A percentile compares a stretch with the other conserved stretches of the same genome.
These are phyloP conservation scores for Drosophila busckii DNA, from an alignment of 1,140 invertebrate species.

Conservation along the genomic window DNA sequence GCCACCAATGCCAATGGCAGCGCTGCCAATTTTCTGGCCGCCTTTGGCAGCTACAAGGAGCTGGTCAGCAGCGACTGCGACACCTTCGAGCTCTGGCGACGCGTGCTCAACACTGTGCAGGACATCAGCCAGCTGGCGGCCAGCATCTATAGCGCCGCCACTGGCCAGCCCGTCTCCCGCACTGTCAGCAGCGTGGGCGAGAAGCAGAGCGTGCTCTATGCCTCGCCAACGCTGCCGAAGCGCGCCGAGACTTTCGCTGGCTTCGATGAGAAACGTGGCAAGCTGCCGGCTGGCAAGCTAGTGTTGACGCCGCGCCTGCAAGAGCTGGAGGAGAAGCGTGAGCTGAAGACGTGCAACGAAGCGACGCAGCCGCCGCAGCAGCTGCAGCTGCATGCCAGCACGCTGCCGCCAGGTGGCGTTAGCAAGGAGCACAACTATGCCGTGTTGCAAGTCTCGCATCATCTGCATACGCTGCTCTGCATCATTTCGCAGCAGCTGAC, in stretches of 20 bases:
- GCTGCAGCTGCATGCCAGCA: constrained; percentile 46
- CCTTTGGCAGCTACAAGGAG: constrained; percentile 81
- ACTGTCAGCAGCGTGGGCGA: constrained; percentile 95
- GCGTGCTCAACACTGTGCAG: constrained; percentile 85
- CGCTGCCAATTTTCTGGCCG: constrained; percentile 68
- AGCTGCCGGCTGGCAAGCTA: constrained; percentile 53
- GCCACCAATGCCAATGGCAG: constrained; percentile 33
- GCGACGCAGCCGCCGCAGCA: constrained; percentile 34
- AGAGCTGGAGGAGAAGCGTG: constrained; percentile 68
- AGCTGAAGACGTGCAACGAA: constrained; percentile 35
- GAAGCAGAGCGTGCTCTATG: constrained; percentile 89
- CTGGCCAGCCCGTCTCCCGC: constrained; percentile 85
- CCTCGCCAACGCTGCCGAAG: constrained; percentile 90
- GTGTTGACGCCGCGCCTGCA: constrained; percentile 61
- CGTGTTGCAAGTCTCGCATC: constrained; percentile 87
- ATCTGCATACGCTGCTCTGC: constrained; percentile 89
- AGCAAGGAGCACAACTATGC: constrained; percentile 84
- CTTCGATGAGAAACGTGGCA: constrained; percentile 86
- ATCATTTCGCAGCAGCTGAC: constrained; percentile 92
- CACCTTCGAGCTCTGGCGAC: constrained; percentile 84
- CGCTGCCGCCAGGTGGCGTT: constrained; percentile 72
- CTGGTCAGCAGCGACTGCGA: constrained; percentile 82
- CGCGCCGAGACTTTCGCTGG: constrained; percentile 96
- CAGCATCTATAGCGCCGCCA: constrained; percentile 85
- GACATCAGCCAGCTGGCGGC: constrained; percentile 84